These are phyloP conservation scores for Dicerorhinus sumatrensis DNA, from an alignment of 2,113 vertebrate species.

Conservation along the genomic window DNA sequence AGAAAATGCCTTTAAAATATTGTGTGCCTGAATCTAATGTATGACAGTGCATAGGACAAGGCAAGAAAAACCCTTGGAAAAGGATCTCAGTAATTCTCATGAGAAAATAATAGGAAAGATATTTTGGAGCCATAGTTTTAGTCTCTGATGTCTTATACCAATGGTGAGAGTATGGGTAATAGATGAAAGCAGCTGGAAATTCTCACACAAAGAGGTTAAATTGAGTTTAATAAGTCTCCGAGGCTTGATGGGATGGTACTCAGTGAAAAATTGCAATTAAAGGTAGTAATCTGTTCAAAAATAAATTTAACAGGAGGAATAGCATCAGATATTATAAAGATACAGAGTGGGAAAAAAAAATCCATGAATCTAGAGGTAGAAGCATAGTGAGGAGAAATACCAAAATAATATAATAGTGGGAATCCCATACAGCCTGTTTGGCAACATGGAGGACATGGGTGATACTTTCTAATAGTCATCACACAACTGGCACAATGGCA, in stretches of 20 bases:
- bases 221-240: not conserved
- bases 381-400: not conserved
- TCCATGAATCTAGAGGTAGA: slow-evolving; percentile 6
- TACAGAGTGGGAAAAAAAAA: not conserved
- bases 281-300: not conserved
- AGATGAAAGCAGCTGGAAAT: slow-evolving; percentile 24
- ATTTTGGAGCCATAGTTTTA: not conserved
- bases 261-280: slow-evolving; percentile 10
- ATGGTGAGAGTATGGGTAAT: not conserved
- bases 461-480: not conserved
- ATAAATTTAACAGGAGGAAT: not conserved
- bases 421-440: not conserved
- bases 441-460: not conserved
- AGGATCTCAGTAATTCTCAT: not conserved
- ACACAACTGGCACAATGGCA: not conserved
- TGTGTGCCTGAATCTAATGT: not conserved
- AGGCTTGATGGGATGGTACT: not conserved
- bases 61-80: not conserved
- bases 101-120: slow-evolving; percentile 38
- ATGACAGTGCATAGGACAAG: not conserved
- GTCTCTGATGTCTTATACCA: not conserved
- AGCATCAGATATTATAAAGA: not conserved
- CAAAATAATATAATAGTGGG: not conserved
- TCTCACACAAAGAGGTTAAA: not conserved
- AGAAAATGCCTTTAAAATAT: slow-evolving; percentile 25